phyloP scores from a whole-genome alignment of 2,888 invertebrate genomes.

The Augochlorella aurata region DNA sequence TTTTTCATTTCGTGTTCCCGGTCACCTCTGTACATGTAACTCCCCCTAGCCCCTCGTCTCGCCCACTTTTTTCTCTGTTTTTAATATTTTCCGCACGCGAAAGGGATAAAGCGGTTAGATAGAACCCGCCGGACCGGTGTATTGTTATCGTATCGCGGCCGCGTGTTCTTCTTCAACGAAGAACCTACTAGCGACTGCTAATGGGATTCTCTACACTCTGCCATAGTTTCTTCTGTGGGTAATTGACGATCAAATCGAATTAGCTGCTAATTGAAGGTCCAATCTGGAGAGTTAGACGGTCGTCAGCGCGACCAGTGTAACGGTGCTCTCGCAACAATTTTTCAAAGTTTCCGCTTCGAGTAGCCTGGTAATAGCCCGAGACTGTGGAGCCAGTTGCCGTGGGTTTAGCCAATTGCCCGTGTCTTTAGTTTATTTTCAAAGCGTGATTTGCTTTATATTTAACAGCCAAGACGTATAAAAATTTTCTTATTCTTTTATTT shows the following conservation, averaged over 20 bases:
- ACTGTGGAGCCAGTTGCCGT: too few species aligned
- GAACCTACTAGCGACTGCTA: neutral
- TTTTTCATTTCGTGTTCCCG: constrained; percentile 3
- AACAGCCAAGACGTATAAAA: too few species aligned
- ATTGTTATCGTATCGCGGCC: too few species aligned
- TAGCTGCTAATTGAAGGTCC: neutral
- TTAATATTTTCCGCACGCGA: constrained; percentile 7
- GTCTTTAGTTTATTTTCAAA: too few species aligned
- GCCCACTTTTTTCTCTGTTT: constrained; percentile 1
- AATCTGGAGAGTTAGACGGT: neutral
- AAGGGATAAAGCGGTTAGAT: constrained; percentile 26
- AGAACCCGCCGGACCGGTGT: constrained; percentile 9
- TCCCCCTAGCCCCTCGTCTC: neutral
- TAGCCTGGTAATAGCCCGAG: too few species aligned
- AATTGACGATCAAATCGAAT: neutral
- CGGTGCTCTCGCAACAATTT: neutral
- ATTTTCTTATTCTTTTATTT: too few species aligned
- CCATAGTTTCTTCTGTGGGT: neutral
- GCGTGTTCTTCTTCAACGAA: neutral
- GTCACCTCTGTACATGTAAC: neutral
- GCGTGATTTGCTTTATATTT: too few species aligned
- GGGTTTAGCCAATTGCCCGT: too few species aligned
- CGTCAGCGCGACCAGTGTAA: neutral
- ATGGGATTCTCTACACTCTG: neutral
- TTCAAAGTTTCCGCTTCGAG: neutral